Conservation (phyloP, 2,888 invertebrate genomes). For the Diaphora mendica region DNA sequence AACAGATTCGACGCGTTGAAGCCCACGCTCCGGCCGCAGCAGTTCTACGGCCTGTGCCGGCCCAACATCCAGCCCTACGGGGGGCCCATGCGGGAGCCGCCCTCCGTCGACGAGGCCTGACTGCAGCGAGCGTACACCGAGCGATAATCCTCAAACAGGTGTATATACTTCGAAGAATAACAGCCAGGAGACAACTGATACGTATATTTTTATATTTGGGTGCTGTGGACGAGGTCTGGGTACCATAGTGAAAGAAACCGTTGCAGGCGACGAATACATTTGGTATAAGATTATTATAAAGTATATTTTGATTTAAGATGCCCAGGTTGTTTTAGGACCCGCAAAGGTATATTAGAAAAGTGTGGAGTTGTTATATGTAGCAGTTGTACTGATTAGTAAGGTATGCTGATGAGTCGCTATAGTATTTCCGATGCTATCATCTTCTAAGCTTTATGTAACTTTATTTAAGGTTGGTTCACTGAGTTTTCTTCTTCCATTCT, state of each 20-base stretch:
- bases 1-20: slow-evolving; percentile 73
- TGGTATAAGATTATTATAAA: not conserved
- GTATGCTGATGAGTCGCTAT: too few species aligned
- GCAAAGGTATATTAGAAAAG: not conserved
- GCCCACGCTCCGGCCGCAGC: slow-evolving; percentile 69
- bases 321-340: not conserved
- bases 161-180: too few species aligned
- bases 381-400: not conserved
- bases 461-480: too few species aligned
- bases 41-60: slow-evolving; percentile 79
- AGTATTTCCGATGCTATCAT: not conserved
- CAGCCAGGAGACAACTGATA: not conserved
- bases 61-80: slow-evolving; percentile 63
- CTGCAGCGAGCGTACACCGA: not conserved
- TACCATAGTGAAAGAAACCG: not conserved
- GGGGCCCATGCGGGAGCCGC: not conserved
- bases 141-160: not conserved
- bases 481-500: too few species aligned
- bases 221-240: not conserved
- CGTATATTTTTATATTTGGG: not conserved
- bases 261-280: not conserved
- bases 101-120: not conserved
- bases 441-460: too few species aligned
- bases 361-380: not conserved
- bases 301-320: not conserved